A percentile compares a stretch with the other conserved stretches of the same genome.
phyloP scores from a whole-genome alignment of 2,888 invertebrate genomes.

The Volucella inflata region DNA sequence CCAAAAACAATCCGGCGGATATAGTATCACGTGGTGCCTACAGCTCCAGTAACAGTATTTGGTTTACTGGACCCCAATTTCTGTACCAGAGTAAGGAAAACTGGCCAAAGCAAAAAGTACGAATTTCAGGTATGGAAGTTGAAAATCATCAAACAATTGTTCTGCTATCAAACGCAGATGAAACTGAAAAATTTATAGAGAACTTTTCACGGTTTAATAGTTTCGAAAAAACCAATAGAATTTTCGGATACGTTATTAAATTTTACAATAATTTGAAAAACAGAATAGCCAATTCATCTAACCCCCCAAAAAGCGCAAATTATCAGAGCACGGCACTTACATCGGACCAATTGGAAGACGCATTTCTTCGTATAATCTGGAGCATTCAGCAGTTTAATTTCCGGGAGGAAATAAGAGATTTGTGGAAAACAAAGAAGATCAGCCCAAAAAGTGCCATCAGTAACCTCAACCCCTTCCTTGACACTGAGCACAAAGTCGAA shows the following conservation, averaged over 20 bases:
- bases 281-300: background rate
- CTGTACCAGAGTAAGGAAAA: background rate
- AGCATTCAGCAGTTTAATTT: no score
- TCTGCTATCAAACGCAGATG: background rate
- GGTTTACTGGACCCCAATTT: constrained; percentile 4
- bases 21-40: no score
- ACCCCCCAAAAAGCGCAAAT: constrained; percentile 7
- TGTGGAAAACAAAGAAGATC: no score
- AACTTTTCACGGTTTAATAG: background rate
- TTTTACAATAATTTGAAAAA: background rate
- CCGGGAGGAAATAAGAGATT: no score
- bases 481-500: background rate
- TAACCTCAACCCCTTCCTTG: constrained; percentile 10
- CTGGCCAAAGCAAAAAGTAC: constrained; percentile 11
- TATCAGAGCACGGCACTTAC: no score
- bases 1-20: no score
- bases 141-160: background rate
- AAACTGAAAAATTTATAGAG: background rate
- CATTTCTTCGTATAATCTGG: no score
- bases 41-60: no score
- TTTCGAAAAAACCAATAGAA: background rate
- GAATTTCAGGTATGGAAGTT: background rate
- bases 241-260: no score
- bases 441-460: constrained; percentile 21
- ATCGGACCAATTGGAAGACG: no score